A percentile compares a stretch with the other conserved stretches of the same genome.
Conservation (phyloP, 2,113 vertebrate species). For the Sarotherodon lohbergeri region DNA sequence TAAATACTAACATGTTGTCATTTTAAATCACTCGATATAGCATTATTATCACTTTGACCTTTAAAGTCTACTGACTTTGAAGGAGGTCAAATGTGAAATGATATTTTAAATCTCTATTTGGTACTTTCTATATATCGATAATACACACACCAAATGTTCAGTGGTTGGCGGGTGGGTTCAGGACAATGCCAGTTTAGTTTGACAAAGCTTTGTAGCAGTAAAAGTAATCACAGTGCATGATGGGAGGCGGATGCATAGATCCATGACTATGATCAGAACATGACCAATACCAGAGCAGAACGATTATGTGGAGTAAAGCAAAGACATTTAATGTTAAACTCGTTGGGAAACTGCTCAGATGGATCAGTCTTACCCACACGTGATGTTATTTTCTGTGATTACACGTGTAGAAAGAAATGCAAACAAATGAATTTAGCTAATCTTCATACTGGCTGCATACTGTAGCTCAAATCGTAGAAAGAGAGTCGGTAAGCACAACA, state of each 20-base stretch:
- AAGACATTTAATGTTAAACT: neutral
- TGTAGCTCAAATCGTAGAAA: neutral
- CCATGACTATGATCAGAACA: neutral
- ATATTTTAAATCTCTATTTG: neutral
- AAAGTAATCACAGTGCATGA: neutral
- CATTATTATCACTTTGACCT: accelerated
- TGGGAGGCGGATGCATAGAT: accelerated
- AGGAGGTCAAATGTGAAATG: neutral
- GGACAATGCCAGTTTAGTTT: accelerated
- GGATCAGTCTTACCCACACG: accelerated
- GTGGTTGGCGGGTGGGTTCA: accelerated
- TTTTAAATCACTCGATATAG: accelerated
- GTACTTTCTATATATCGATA: neutral
- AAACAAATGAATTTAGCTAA: accelerated
- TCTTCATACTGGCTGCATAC: neutral
- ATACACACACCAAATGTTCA: neutral
- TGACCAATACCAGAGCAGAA: neutral
- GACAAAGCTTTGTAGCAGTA: neutral
- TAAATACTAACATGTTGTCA: neutral
- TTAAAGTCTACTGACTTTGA: neutral
- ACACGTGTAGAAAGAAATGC: neutral
- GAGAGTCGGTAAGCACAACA: neutral
- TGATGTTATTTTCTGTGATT: neutral
- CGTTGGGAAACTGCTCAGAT: neutral
- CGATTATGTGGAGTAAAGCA: neutral